Conservation (phyloP, 2,113 vertebrate species). For the Ondatra zibethicus region DNA sequence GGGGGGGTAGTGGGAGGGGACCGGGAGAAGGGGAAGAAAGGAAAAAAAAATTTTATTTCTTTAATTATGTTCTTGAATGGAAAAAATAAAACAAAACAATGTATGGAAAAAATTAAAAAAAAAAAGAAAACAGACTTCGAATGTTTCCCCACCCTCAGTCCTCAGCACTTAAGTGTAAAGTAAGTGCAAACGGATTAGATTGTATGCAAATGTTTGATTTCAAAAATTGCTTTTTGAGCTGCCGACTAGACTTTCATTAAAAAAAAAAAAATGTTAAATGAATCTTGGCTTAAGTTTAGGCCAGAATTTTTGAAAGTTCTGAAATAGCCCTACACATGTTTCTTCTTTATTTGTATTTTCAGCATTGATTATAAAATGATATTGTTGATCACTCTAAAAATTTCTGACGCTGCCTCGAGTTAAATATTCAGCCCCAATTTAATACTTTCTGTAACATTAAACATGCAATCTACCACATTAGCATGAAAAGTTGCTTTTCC, state of each 20-base stretch:
- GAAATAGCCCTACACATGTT: background rate
- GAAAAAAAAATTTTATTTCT: too few species aligned
- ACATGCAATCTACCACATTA: background rate
- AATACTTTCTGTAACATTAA: background rate
- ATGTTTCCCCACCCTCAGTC: background rate
- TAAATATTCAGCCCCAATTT: background rate
- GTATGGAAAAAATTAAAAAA: too few species aligned
- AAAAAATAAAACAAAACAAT: too few species aligned
- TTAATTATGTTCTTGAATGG: too few species aligned
- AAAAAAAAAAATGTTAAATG: background rate
- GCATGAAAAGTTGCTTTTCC: background rate
- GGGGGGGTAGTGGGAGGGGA: too few species aligned
- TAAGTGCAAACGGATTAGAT: background rate
- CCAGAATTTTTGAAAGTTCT: background rate
- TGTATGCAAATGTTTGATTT: background rate
- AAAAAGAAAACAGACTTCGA: background rate
- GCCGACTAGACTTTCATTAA: background rate
- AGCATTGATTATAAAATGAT: background rate
- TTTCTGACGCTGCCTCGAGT: background rate
- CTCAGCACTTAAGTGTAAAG: background rate
- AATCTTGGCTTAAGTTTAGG: background rate
- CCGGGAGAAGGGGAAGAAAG: too few species aligned
- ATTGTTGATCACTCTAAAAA: background rate
- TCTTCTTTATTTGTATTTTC: background rate
- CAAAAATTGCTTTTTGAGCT: background rate